Base-by-base conservation (phyloP, 2,113 vertebrate genomes). In the Nothobranchius furzeri region DNA sequence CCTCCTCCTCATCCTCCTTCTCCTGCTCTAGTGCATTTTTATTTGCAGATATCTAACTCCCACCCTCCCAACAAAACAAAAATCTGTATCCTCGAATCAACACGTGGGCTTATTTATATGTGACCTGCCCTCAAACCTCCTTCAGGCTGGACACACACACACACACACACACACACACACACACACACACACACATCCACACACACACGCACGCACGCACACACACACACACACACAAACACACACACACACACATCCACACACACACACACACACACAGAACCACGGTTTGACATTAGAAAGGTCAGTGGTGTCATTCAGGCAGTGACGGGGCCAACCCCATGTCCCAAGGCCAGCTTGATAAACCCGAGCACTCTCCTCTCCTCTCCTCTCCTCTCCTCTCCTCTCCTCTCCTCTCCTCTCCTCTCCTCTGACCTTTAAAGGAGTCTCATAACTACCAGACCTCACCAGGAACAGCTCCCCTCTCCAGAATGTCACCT, bases 31-130 rank as follows among this genome's bases (percentile, higher is more conserved):
- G n/a, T n/a, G n/a, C n/a, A n/a, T n/a, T n/a, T n/a, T n/a, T n/a
- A n/a, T 71, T 76, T 60, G 15, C 64, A 64, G 47, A 86, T 59
- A 68, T 68, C 14, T 15, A 63, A 57, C 60, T 61, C 6, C 14
- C 13, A 75, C 49, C 15, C 49, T 50, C 37, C 54, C 62, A 72
- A 62, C 52, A 65, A 49, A 47, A 14, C 20, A n/a, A 76, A 67
- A 79, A 81, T 54, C 49, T 64, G 9, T 12, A 17, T 42, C 37
- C 55, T 42, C 55, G 76, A 57, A 20, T 57, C 75, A 85, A 90
- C 88, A 91, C 88, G 82, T 89, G 86, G 83, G 49, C 75, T 81
- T 78, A 76, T 89, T 91, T 91, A 89, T 83, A 76, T 64, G 15
- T 87, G 85, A 86, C 78, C 87, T 88, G 83, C 73, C 57, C 80